A percentile compares a stretch with the other conserved stretches of the same genome.
Evolutionary conservation across 2,888 invertebrate genomes (phyloP).

Genomic region (Drosophila borealis): DNA sequence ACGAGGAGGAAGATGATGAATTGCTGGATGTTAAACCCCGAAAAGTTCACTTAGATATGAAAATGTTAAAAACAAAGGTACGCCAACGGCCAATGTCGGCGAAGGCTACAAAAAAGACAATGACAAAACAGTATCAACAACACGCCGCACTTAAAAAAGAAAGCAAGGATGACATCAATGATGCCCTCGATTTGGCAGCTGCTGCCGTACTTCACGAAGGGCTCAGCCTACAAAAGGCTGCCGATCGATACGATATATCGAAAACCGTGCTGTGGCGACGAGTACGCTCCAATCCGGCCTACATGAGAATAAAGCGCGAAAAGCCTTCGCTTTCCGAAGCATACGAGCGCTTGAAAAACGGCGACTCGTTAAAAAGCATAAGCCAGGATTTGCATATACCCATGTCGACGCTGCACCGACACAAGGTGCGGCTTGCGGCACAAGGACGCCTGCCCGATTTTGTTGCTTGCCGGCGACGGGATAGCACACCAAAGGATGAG

Average conservation of each 20-base stretch:
- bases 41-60: constrained; percentile 52
- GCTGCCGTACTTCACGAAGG: constrained; percentile 83
- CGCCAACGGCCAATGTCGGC: constrained; percentile 37
- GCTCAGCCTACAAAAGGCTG: constrained; percentile 83
- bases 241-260: constrained; percentile 83
- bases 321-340: constrained; percentile 82
- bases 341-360: constrained; percentile 82
- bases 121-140: constrained; percentile 50
- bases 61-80: constrained; percentile 35
- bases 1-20: constrained; percentile 60
- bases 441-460: constrained; percentile 83
- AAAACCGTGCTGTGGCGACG: constrained; percentile 85
- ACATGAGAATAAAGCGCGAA: constrained; percentile 82
- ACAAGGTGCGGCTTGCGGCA: constrained; percentile 83
- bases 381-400: constrained; percentile 84
- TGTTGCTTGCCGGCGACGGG: constrained; percentile 82
- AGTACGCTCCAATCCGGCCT: constrained; percentile 83
- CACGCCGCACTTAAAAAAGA: constrained; percentile 60
- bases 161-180: constrained; percentile 65
- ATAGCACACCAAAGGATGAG: constrained; percentile 83
- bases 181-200: constrained; percentile 81
- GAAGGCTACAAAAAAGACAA: constrained; percentile 42
- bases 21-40: constrained; percentile 59
- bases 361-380: constrained; percentile 84
- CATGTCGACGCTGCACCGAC: constrained; percentile 84